Percentiles rank a stretch among this genome's conserved stretches.
phyloP scores from a whole-genome alignment of 2,113 vertebrate species.

The Colistium nudipinnis region DNA sequence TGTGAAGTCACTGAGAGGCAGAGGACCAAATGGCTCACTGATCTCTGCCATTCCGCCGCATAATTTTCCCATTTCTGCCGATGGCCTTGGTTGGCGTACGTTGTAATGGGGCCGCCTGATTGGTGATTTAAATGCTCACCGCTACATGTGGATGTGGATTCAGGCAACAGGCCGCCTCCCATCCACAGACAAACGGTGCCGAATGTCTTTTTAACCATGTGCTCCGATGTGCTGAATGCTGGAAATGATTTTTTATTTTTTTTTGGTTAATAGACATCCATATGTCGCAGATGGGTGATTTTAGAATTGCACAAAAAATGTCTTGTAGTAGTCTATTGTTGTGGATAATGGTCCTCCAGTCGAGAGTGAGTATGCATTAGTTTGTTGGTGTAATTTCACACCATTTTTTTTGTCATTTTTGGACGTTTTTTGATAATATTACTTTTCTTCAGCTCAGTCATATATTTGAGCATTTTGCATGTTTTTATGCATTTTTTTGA shows the following conservation, averaged over 20 bases:
- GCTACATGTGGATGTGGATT: conserved; percentile 58
- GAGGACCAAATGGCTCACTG: conserved; percentile 54
- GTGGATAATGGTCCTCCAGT: too few species aligned
- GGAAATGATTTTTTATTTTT: conserved; percentile 12
- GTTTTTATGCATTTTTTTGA: too few species aligned
- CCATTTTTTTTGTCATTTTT: not conserved
- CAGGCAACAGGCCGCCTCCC: conserved; percentile 47
- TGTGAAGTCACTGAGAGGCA: conserved; percentile 66
- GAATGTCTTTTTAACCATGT: conserved; percentile 77
- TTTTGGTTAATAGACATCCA: conserved; percentile 13
- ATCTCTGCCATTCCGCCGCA: conserved; percentile 57
- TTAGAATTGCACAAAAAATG: conserved; percentile 23
- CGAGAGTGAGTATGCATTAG: not conserved
- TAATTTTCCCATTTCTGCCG: conserved; percentile 76
- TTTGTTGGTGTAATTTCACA: not conserved
- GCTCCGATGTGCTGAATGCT: conserved; percentile 36
- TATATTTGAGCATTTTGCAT: too few species aligned
- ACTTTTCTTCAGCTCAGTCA: too few species aligned
- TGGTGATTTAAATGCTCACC: conserved; percentile 80
- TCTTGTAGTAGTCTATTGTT: too few species aligned
- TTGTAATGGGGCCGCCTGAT: conserved; percentile 71
- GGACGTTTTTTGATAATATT: too few species aligned
- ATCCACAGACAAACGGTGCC: conserved; percentile 57
- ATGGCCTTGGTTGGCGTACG: conserved; percentile 66
- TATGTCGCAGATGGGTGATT: conserved; percentile 40